Evolutionary conservation across 2,113 vertebrate species (phyloP), one percentile per base, ranked within the genome.

Genomic region (Carlito syrichta): DNA sequence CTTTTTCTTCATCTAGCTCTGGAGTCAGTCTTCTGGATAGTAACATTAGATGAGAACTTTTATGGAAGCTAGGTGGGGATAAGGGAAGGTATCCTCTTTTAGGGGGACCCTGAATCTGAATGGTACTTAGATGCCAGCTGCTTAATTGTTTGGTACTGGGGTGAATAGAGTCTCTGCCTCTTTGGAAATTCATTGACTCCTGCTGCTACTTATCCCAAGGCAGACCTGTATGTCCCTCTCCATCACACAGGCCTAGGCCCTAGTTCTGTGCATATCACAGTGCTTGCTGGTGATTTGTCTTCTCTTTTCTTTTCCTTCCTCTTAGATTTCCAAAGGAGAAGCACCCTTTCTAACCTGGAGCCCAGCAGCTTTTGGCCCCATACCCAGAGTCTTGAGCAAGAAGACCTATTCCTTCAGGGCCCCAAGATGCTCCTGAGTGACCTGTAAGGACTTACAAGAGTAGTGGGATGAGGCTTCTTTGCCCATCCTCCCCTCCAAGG

Each of bases 351-450:
- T 94, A 91, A 91, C 60, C 54, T 63, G 30, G 43, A 91, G 71
- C 43, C 58, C 94, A 86, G 20, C 30, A 78, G 32, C 71, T 88
- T 73, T 85, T 43, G 56, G 56, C 71, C 79, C 14, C 62, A 84
- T 73, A 9, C 43, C 25, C 62, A 74, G 83, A 94, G 63, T 58
- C 45, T 95, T 95, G 12, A 87, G 76, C 84, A 87, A 74, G 71
- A 84, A n/a, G 76, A 96, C 40, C 43, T 86, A 5, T 95, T 58
- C n/a, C 62, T 92, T 90, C 71, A 90, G 25, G 77, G 60, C 54
- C 71, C 82, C 84, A 94, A 69, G 50, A 77, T 95, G 79, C 84
- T 96, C 68, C n/a, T 92, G 88, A 93, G 76, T 91, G 87, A 97
- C 84, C 43, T 93, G 14, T 96, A 95, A 94, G 56, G 30, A 96